Evolutionary conservation across 2,113 vertebrate species (phyloP), one percentile per base, ranked within the genome.

Genomic region (Haemorhous mexicanus): DNA sequence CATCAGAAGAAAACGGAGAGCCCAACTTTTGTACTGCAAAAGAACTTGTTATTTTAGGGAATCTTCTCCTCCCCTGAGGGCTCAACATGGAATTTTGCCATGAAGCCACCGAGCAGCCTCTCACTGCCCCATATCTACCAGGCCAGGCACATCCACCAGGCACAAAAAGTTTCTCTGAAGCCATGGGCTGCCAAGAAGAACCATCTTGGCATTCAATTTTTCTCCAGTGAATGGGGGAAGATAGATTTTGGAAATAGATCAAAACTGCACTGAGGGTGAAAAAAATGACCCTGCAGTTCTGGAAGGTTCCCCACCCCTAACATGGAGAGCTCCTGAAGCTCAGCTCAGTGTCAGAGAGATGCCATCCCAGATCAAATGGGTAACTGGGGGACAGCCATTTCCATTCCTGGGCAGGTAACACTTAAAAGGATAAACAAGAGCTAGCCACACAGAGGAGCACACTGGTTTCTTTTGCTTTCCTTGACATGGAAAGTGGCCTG

Each of bases 401-500:
- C 90, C 87, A 88, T 21, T 32, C 33, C 90, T 77, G 61, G 72
- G 80, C 58, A 89, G 84, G 79, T 83, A 86, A 61, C 83, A 89
- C 92, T 96, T 94, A 39, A 81, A 93, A 75, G 66, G 64, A 49
- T 75, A 89, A 90, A 84, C 73, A 77, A 58, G 47, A 94, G 49
- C 73, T 24, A 33, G 76, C 86, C 61, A 55, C 67, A 74, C 50
- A 92, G 73, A 84, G 83, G 8, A 68, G 44, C 53, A 50, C 80
- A 13, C 76, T 53, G 64, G 86, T 58, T 96, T 81, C 88, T 90
- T 96, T 84, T 72, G 86, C 93, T 82, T 88, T 47, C 9, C 85
- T 89, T 93, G 37, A 35, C 64, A 70, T n/a, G 83, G 90, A 82
- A 78, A 93, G 68, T 41, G 93, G 94, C 80, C 93, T 91, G 87